These are phyloP conservation scores for Myotis findleyi DNA, from an alignment of 2,797 vertebrate species.

Conservation along the genomic window DNA sequence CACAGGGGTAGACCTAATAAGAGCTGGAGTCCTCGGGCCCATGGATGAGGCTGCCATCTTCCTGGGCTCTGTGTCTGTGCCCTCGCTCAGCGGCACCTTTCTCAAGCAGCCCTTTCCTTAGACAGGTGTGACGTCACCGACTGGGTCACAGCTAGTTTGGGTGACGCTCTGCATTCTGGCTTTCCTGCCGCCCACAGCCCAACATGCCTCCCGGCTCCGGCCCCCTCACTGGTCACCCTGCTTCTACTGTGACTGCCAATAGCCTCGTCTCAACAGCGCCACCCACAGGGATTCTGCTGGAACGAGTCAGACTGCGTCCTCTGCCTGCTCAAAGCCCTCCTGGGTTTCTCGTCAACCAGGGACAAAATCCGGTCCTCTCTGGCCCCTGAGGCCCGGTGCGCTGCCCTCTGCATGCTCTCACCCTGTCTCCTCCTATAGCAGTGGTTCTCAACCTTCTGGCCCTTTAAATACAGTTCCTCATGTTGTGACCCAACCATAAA, in stretches of 20 bases:
- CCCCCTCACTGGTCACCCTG: not conserved
- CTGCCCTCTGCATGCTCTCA: not conserved
- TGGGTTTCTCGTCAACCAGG: not conserved
- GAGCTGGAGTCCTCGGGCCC: not conserved
- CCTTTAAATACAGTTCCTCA: too few species aligned
- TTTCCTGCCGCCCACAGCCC: not conserved
- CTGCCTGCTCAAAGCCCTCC: not conserved
- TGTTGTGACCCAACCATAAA: too few species aligned
- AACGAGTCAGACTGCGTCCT: not conserved
- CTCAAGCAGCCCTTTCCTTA: not conserved
- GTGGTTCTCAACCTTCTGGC: too few species aligned
- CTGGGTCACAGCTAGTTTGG: not conserved
- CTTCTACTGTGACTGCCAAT: not conserved
- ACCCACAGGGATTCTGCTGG: not conserved
- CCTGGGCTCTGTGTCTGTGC: not conserved
- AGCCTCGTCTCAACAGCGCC: not conserved
- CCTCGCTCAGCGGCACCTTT: not conserved
- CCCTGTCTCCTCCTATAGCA: not conserved
- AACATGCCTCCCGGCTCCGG: not conserved
- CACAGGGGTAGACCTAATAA: not conserved
- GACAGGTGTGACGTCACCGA: rapidly evolving
- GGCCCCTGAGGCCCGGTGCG: not conserved
- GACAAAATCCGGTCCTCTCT: not conserved
- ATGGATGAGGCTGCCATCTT: not conserved
- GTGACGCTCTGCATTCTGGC: not conserved